A percentile compares a stretch with the other conserved stretches of the same genome.
Conservation (phyloP, 2,113 vertebrate genomes). For the Ibidorhyncha struthersii region DNA sequence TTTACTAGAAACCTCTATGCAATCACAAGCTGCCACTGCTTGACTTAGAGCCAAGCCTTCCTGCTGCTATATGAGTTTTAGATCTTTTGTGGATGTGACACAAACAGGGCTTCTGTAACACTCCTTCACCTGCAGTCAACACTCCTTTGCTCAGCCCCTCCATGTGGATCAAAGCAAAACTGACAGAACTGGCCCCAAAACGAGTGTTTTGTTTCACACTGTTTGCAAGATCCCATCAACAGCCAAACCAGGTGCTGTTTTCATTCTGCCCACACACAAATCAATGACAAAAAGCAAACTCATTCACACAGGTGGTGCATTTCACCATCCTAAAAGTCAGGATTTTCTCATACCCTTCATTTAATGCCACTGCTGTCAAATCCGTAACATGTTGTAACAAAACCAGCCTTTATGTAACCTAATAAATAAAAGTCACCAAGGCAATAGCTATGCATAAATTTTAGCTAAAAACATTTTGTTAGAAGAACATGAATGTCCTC, state of each 20-base stretch:
- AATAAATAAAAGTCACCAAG: constrained; percentile 58
- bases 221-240: not conserved
- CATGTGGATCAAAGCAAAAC: rapidly evolving
- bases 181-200: rapidly evolving
- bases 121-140: not conserved
- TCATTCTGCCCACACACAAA: not conserved
- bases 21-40: not conserved
- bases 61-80: not conserved
- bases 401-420: constrained; percentile 40
- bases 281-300: not conserved
- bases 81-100: not conserved
- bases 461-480: constrained; percentile 51
- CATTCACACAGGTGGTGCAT: not conserved
- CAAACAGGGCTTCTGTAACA: not conserved
- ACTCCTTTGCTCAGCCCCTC: not conserved
- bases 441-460: constrained; percentile 55
- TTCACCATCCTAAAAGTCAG: not conserved
- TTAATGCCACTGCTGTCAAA: constrained; percentile 35
- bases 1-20: not conserved
- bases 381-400: not conserved
- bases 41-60: not conserved
- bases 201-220: not conserved
- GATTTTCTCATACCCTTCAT: constrained; percentile 9
- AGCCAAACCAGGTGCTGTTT: not conserved
- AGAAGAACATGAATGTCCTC: constrained; percentile 35